Conservation (phyloP, 2,888 invertebrate species). For the Lithophane ornitopus region DNA sequence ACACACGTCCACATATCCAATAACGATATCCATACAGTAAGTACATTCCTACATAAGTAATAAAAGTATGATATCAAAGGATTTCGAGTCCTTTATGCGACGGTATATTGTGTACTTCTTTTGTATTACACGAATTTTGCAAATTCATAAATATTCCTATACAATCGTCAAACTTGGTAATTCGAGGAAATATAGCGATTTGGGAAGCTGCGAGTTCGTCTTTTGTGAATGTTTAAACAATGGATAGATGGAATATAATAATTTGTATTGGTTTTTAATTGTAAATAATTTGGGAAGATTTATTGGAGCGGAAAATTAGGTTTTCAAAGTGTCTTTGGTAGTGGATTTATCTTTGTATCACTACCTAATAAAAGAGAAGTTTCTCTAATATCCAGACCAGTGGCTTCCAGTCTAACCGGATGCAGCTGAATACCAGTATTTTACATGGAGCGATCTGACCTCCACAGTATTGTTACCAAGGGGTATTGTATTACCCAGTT, state of each 20-base stretch:
- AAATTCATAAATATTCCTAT: conserved; percentile 72
- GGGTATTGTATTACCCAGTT: too few relatives aligned
- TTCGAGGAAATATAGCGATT: conserved; percentile 54
- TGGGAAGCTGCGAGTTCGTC: conserved; percentile 38
- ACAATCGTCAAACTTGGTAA: conserved; percentile 63
- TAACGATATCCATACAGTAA: conserved; percentile 58
- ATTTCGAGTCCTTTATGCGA: conserved; percentile 75
- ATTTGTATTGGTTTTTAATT: conserved; percentile 44
- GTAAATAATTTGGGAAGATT: conserved; percentile 10
- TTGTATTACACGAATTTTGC: conserved; percentile 70
- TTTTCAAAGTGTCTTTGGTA: conserved; percentile 1
- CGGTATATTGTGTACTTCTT: conserved; percentile 69
- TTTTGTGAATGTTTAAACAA: conserved; percentile 62
- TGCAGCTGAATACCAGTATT: too few relatives aligned
- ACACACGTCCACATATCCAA: conserved; percentile 57
- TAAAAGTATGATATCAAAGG: conserved; percentile 78
- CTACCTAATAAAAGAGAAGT: not conserved
- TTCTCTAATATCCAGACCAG: too few relatives aligned
- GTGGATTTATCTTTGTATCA: not conserved
- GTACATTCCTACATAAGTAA: conserved; percentile 65
- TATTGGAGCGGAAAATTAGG: conserved; percentile 21
- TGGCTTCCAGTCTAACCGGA: too few relatives aligned
- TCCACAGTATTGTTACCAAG: too few relatives aligned
- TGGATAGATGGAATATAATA: conserved; percentile 36
- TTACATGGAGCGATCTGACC: too few relatives aligned